Base-by-base conservation (phyloP, 2,888 invertebrate genomes). In the Cosmia trapezina region DNA sequence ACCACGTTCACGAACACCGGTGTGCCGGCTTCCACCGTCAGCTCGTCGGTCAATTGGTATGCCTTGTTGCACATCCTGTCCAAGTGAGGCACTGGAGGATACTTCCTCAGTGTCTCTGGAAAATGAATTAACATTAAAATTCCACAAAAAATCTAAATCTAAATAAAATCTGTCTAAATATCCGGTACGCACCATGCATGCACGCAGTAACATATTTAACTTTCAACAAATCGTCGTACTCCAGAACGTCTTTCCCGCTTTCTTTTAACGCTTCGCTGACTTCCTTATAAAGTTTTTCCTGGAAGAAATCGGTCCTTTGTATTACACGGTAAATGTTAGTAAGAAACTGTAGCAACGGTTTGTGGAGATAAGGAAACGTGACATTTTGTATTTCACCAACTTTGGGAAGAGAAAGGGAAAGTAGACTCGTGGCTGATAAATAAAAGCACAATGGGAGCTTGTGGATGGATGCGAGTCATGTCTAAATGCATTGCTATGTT, bases 21-120 rank as follows among this genome's bases (percentile, higher is more conserved):
- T 0, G 88, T 88, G 5, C 92, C 93, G 43, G 87, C 84, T 70
- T 94, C 92, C 41, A 95, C 77, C 4, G 84, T 91, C 22, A 94
- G 77, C 4, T 91, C 71, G 12, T 94, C 93, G 54, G 90, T 89
- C 28, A 95, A 69, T 69, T 89, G 86, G 83, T 91, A 93, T 0
- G 76, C 81, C 7, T 89, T 86, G 54, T 83, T 89, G 83, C 93
- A 94, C 2, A 89, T 77, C 70, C 95, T 88, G 56, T 95, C 94
- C 76, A 95, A 78, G 76, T 91, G 88, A 1, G 92, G 77, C 4
- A 92, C 83, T 0, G 92, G 90, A 3, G 94, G 89, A 77, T 92
- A 89, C 79, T 92, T 94, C 4, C 95, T 89, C 60, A 94, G 67
- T 0, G 95, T 94, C 83, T 95, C 94, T 95, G 86, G 45, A 90